phyloP scores from a whole-genome alignment of 2,797 vertebrate genomes.

The Pampus argenteus region DNA sequence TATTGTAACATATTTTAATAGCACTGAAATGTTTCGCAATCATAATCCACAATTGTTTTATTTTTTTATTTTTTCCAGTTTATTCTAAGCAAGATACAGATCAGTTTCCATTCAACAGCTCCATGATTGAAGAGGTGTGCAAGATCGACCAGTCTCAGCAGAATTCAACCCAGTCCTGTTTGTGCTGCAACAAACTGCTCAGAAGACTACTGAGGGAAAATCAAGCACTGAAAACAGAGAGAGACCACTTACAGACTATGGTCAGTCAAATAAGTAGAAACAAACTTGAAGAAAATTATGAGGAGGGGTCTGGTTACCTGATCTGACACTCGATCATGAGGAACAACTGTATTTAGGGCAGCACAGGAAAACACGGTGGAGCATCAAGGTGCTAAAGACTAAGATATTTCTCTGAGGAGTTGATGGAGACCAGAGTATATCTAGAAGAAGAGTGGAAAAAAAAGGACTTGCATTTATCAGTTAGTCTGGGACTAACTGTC shows the following conservation, averaged over 20 bases:
- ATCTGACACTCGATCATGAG: background rate
- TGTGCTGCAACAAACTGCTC: constrained; percentile 37
- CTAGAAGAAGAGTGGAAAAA: background rate
- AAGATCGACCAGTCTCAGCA: constrained; percentile 9
- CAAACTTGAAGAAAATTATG: rapidly evolving
- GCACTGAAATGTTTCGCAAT: background rate
- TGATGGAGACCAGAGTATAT: too few species aligned
- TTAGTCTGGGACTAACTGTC: too few species aligned
- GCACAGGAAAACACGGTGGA: too few species aligned
- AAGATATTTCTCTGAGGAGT: too few species aligned
- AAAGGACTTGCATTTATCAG: background rate
- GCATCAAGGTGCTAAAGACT: too few species aligned
- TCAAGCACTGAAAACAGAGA: constrained; percentile 12
- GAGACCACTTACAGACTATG: background rate
- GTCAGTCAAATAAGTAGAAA: rapidly evolving
- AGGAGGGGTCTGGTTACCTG: background rate
- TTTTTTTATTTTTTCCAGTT: constrained; percentile 50
- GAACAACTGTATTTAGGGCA: background rate
- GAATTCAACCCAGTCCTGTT: constrained; percentile 6
- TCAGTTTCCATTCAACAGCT: constrained; percentile 25
- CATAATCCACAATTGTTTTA: background rate
- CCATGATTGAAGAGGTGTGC: constrained; percentile 14
- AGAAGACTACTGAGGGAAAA: background rate
- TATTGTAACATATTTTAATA: background rate
- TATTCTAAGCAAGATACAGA: constrained; percentile 14